Percentiles rank a stretch among this genome's conserved stretches.
phyloP scores from a whole-genome alignment of 2,797 vertebrate genomes.

The Periparus ater region DNA sequence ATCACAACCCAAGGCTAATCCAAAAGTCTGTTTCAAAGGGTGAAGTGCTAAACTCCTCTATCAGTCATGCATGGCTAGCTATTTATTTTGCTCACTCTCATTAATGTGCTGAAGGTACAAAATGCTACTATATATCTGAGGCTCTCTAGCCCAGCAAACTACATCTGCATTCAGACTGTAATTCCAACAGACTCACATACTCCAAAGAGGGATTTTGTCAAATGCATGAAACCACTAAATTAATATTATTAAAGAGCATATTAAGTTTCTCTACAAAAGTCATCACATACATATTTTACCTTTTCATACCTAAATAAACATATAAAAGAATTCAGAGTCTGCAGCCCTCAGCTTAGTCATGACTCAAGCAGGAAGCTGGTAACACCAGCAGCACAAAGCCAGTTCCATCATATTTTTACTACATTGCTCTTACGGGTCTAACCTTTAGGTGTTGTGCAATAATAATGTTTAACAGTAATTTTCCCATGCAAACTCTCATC shows the following conservation, averaged over 20 bases:
- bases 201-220: slow-evolving; percentile 34
- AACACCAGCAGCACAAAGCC: background rate
- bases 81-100: slow-evolving; percentile 70
- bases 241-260: slow-evolving; percentile 6
- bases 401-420: background rate
- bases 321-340: background rate
- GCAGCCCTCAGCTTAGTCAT: background rate
- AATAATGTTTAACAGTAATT: background rate
- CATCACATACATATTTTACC: background rate
- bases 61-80: slow-evolving; percentile 60
- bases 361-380: background rate
- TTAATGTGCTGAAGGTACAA: slow-evolving; percentile 57
- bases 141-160: slow-evolving; percentile 50
- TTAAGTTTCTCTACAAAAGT: slow-evolving; percentile 12
- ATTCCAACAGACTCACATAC: background rate
- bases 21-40: slow-evolving; percentile 49
- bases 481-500: background rate
- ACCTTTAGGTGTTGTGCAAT: background rate
- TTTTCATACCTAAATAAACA: background rate
- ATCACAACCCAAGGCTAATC: slow-evolving; percentile 67
- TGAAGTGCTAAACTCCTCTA: slow-evolving; percentile 46
- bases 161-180: slow-evolving; percentile 35
- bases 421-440: background rate
- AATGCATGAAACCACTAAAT: slow-evolving; percentile 46
- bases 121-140: slow-evolving; percentile 46